Evolutionary conservation across 2,797 vertebrate genomes (phyloP).

Genomic region (Ctenopoma multispine): DNA sequence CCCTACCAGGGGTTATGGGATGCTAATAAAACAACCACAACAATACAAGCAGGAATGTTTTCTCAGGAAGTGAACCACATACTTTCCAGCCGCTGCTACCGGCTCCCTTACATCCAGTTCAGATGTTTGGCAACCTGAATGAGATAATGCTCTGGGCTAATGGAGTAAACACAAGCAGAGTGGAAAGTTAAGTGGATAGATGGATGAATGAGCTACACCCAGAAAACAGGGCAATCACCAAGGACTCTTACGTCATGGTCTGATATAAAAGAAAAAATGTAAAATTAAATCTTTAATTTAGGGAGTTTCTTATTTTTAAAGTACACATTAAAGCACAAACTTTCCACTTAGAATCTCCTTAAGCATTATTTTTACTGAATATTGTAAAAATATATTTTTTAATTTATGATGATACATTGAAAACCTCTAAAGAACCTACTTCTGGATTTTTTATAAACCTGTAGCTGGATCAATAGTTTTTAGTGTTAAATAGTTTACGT

Average conservation of each 20-base stretch:
- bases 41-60: slow-evolving; percentile 67
- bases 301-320: not conserved
- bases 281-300: not conserved
- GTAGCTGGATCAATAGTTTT: not conserved
- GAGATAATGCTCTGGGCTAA: slow-evolving; percentile 44
- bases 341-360: not conserved
- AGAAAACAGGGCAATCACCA: not conserved
- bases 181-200: slow-evolving; percentile 32
- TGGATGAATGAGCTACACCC: slow-evolving; percentile 1
- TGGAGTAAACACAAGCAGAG: slow-evolving; percentile 36
- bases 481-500: not conserved
- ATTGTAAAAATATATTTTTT: too few relatives aligned
- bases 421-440: not conserved
- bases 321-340: not conserved
- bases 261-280: not conserved
- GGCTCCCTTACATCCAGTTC: slow-evolving; percentile 46
- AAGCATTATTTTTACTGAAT: not conserved
- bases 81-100: slow-evolving; percentile 65
- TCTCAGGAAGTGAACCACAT: slow-evolving; percentile 68
- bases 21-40: slow-evolving; percentile 58
- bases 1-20: slow-evolving; percentile 8
- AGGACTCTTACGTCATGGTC: not conserved
- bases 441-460: too few relatives aligned
- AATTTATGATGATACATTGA: not conserved
- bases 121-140: slow-evolving; percentile 44